A percentile compares a stretch with the other conserved stretches of the same genome.
phyloP scores from a whole-genome alignment of 2,797 vertebrate species.

The Myiothlypis coronata region DNA sequence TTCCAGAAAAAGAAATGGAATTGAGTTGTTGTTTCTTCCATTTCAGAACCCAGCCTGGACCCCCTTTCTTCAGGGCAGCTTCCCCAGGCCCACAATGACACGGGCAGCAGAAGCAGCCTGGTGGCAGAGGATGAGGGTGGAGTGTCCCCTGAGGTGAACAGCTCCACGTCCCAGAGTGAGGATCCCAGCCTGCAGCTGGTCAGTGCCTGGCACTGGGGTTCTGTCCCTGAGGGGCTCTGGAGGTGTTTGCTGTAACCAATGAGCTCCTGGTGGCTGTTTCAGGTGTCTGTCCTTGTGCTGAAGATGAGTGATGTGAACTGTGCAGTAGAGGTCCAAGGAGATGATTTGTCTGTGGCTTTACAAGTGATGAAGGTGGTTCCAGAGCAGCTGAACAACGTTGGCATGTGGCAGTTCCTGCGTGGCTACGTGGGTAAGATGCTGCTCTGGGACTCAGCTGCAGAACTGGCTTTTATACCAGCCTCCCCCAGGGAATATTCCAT shows the following conservation, averaged over 20 bases:
- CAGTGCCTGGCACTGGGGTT: conserved; percentile 21
- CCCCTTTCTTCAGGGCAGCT: conserved; percentile 75
- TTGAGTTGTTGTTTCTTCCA: not conserved
- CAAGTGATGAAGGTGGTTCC: conserved; percentile 78
- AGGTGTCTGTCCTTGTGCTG: conserved; percentile 88
- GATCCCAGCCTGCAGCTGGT: conserved; percentile 83
- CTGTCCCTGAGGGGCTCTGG: not conserved
- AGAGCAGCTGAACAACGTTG: conserved; percentile 83
- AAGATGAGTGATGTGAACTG: conserved; percentile 80
- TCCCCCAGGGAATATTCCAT: not conserved
- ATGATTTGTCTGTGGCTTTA: conserved; percentile 82
- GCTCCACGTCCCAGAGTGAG: conserved; percentile 86
- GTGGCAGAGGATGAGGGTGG: conserved; percentile 73
- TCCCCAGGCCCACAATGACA: conserved; percentile 16
- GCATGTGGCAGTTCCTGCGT: conserved; percentile 81
- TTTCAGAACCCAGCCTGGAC: conserved; percentile 84
- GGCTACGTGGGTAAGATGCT: conserved; percentile 60
- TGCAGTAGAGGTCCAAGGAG: conserved; percentile 80
- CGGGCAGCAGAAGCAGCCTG: conserved; percentile 71
- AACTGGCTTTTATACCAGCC: not conserved
- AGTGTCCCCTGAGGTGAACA: conserved; percentile 84
- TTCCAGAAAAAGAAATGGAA: not conserved
- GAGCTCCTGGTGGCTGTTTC: conserved; percentile 14
- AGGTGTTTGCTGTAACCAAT: not conserved
- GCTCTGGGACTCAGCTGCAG: not conserved